phyloP scores from a whole-genome alignment of 1,140 invertebrate genomes.

The Saxidomus purpurata region DNA sequence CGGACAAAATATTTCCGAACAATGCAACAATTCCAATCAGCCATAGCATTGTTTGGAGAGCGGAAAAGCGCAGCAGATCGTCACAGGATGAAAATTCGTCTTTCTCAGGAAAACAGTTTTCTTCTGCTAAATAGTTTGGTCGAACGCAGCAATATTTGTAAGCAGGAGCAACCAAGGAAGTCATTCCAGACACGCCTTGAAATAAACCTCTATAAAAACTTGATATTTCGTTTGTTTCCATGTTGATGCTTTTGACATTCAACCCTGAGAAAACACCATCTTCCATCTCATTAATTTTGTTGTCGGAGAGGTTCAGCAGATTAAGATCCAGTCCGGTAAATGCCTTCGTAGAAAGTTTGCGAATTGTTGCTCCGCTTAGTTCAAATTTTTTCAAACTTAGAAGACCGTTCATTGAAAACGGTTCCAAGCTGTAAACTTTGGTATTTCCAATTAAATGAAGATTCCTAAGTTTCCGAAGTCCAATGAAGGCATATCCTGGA shows the following conservation, averaged over 20 bases:
- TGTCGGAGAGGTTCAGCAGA: slow-evolving; percentile 45
- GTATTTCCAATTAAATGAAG: slow-evolving; percentile 47
- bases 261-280: slow-evolving; percentile 46
- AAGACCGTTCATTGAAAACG: slow-evolving; percentile 52
- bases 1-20: slow-evolving; percentile 71
- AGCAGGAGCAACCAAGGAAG: slow-evolving; percentile 60
- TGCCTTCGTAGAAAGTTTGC: background rate
- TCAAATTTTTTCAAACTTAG: background rate
- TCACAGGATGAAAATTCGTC: slow-evolving; percentile 77
- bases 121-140: slow-evolving; percentile 46
- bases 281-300: slow-evolving; percentile 53
- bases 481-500: background rate
- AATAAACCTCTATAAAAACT: slow-evolving; percentile 66
- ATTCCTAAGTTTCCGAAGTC: slow-evolving; percentile 12
- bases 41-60: slow-evolving; percentile 75
- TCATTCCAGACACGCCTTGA: slow-evolving; percentile 50
- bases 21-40: slow-evolving; percentile 72
- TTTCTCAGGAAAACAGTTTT: slow-evolving; percentile 68
- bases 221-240: slow-evolving; percentile 61
- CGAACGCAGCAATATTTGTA: slow-evolving; percentile 74
- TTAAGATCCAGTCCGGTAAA: slow-evolving; percentile 53
- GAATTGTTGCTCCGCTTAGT: slow-evolving; percentile 25
- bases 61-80: slow-evolving; percentile 67
- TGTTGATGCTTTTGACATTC: slow-evolving; percentile 47
- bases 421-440: background rate